Evolutionary conservation across 2,113 vertebrate species (phyloP).

Genomic region (Lepisosteus osseus): DNA sequence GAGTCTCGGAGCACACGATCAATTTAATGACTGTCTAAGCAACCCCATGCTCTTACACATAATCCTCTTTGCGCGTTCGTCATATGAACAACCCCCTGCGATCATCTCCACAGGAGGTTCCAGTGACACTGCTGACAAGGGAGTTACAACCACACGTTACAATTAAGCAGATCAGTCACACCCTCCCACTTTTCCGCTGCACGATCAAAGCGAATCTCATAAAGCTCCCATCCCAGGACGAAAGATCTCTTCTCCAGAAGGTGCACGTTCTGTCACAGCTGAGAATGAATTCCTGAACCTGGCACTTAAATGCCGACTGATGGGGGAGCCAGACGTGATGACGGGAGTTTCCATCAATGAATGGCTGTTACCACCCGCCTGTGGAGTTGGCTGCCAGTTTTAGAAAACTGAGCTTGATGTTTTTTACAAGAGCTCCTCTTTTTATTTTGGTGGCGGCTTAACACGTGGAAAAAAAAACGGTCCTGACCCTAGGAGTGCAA

Average conservation of each 20-base stretch:
- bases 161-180: neutral
- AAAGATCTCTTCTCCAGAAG: neutral
- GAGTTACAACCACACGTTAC: neutral
- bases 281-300: neutral
- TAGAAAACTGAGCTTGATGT: neutral
- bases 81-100: neutral
- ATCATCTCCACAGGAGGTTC: neutral
- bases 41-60: neutral
- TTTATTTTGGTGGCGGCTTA: slow-evolving; percentile 12
- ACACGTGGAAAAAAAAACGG: slow-evolving; percentile 28
- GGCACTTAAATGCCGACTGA: neutral
- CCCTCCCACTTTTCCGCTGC: neutral
- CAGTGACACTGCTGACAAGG: neutral
- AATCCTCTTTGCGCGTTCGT: neutral
- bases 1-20: no score
- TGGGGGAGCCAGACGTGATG: neutral
- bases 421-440: slow-evolving; percentile 3
- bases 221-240: neutral
- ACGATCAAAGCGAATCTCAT: neutral
- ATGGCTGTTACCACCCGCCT: slow-evolving; percentile 28
- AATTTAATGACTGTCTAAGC: no score
- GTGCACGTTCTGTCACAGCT: neutral
- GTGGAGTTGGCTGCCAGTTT: no score
- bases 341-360: slow-evolving; percentile 38
- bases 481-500: neutral